A percentile compares a stretch with the other conserved stretches of the same genome.
phyloP scores from a whole-genome alignment of 2,113 vertebrate species.

The Gymnogyps californianus region DNA sequence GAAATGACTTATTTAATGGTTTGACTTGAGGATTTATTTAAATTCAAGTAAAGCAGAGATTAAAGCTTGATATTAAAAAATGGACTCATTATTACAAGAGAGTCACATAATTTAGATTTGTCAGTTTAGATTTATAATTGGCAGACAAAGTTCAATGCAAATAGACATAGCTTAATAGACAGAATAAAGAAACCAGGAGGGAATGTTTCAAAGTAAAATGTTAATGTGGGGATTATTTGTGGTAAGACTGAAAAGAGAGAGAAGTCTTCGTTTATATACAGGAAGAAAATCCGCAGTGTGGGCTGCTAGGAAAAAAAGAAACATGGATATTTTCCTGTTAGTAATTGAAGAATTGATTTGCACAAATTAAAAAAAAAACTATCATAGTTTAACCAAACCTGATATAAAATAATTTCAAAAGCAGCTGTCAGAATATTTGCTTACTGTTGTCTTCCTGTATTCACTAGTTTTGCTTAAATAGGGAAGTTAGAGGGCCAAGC shows the following conservation, averaged over 20 bases:
- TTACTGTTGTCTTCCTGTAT: neutral
- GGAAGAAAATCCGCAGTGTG: neutral
- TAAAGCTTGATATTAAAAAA: conserved; percentile 31
- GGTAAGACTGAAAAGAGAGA: neutral
- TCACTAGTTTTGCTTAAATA: neutral
- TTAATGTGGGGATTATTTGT: neutral
- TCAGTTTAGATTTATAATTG: conserved; percentile 40
- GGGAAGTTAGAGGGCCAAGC: neutral
- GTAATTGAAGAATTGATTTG: neutral
- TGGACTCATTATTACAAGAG: neutral
- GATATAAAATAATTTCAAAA: neutral
- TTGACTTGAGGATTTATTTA: conserved; percentile 29
- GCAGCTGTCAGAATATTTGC: neutral
- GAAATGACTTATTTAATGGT: neutral
- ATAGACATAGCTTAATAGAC: neutral
- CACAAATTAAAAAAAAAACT: neutral
- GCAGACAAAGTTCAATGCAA: conserved; percentile 35
- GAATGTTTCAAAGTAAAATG: conserved; percentile 18
- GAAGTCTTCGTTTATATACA: neutral
- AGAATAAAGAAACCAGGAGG: neutral
- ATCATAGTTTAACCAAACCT: neutral
- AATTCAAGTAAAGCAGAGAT: conserved; percentile 22
- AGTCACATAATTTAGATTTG: conserved; percentile 29
- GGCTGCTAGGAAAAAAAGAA: neutral
- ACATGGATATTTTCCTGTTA: neutral